Evolutionary conservation across 2,888 invertebrate genomes (phyloP), one percentile per base, ranked within the genome.

Genomic region (Phoenoteleia sp.): DNA sequence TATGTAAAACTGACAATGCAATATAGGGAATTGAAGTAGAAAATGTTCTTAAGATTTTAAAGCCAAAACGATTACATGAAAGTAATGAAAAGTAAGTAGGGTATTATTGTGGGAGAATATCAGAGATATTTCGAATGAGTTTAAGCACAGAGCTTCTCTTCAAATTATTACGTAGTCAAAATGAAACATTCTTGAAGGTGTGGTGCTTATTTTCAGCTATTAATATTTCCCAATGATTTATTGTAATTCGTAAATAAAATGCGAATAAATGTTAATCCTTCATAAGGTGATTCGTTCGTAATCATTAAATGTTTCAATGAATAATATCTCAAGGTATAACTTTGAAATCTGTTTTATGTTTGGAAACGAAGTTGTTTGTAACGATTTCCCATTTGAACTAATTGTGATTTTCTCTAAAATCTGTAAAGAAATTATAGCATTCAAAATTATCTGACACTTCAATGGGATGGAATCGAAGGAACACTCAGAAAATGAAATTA

Each of bases 51-150:
- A 54, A 42, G 64, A 75, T 39, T 62, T 75, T 64, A 49, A 62
- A 42, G 52, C 29, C 17, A 17, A 64, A 75, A 75, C 39, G 64
- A 75, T 75, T 75, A 75, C 21, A 64, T 13, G 75, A 62, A 64
- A 75, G 60, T 75, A 64, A 75, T 75, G 54, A 75, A 75, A 75
- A 75, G 75, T 64, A 75, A 62, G 62, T 62, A 54, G 54, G 29
- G 27, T 64, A 75, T 42, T 75, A 75, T 54, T 75, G 64, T 54
- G 25, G 47, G 23, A 23, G 33, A 52, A 62, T 36, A 42, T 52
- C 52, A 36, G 52, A 62, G 74, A 27, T 58, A 72, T 36, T 45
- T 74, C 25, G 62, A 49, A 74, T 62, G 74, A 52, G 36, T 64
- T 45, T 47, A 42, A 19, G 21, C 2, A 52, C 19, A 60, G 39